Conservation (phyloP, 1,140 invertebrate genomes). For the Lepidotrigona ventralis region DNA sequence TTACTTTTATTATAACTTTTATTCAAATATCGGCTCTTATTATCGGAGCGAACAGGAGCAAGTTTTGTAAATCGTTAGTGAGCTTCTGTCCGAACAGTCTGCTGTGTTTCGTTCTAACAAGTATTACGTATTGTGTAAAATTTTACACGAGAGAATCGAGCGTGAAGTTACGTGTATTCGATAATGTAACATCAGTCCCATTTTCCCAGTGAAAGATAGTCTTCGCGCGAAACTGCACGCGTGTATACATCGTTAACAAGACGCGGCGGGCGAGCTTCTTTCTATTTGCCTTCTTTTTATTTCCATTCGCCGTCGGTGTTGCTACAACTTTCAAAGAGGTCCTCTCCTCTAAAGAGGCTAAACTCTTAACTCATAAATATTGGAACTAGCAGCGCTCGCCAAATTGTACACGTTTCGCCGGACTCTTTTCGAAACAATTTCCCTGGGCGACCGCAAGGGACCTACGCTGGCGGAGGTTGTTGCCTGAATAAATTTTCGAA, state of each 20-base stretch:
- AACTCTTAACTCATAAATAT: conserved; percentile 18
- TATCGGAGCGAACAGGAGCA: neutral
- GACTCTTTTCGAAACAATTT: conserved; percentile 4
- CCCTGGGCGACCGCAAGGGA: neutral
- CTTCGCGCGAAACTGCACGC: neutral
- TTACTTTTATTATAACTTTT: too few relatives aligned
- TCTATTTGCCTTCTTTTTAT: neutral
- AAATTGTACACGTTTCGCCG: conserved; percentile 2
- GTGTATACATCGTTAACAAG: neutral
- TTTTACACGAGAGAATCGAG: neutral
- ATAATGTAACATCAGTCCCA: too few relatives aligned
- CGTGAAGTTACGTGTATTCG: neutral
- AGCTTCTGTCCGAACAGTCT: too few relatives aligned
- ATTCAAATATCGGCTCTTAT: too few relatives aligned
- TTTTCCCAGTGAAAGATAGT: neutral
- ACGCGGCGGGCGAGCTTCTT: neutral
- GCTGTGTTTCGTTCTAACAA: too few relatives aligned
- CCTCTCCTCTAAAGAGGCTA: neutral
- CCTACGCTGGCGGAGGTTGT: too few relatives aligned
- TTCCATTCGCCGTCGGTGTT: neutral
- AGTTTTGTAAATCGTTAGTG: too few relatives aligned
- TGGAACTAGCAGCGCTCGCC: neutral
- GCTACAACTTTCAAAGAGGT: conserved; percentile 1
- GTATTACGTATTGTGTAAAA: too few relatives aligned
- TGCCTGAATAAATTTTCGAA: neutral